A percentile compares a stretch with the other conserved stretches of the same genome.
Conservation (phyloP, 2,113 vertebrate genomes). For the Pseudopipra pipra region DNA sequence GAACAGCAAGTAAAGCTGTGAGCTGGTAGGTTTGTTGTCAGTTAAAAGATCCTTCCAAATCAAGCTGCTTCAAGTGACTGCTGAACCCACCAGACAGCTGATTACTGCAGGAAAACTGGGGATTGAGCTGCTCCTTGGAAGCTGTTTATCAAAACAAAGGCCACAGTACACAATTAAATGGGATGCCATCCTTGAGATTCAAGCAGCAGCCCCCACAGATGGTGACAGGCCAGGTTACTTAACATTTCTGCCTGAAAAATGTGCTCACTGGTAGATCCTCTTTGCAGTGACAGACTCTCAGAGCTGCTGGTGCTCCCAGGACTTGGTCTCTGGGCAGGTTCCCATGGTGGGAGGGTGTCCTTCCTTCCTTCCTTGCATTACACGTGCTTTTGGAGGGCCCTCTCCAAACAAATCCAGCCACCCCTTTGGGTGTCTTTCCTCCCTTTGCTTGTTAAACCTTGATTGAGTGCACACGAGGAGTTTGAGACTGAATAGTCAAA, state of each 20-base stretch:
- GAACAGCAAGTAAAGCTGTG: neutral
- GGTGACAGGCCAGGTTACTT: neutral
- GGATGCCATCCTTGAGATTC: neutral
- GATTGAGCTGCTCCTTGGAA: neutral
- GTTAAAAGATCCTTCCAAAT: neutral
- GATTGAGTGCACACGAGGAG: neutral
- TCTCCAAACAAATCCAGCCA: neutral
- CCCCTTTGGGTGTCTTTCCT: neutral
- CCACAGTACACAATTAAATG: fast-evolving
- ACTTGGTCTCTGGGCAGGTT: neutral
- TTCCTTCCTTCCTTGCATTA: neutral
- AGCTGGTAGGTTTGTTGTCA: neutral
- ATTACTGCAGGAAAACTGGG: neutral
- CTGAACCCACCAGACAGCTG: neutral
- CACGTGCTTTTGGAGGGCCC: neutral
- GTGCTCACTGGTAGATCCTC: neutral
- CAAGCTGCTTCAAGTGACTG: neutral
- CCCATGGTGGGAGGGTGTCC: neutral
- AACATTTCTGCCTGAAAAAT: neutral
- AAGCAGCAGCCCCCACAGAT: neutral
- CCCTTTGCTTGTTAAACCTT: neutral
- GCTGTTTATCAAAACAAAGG: neutral
- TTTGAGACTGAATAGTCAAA: neutral
- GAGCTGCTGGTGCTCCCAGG: neutral
- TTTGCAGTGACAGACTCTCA: neutral